A percentile compares a stretch with the other conserved stretches of the same genome.
phyloP scores from a whole-genome alignment of 2,888 invertebrate species.

The Dicranocentrus wangi region DNA sequence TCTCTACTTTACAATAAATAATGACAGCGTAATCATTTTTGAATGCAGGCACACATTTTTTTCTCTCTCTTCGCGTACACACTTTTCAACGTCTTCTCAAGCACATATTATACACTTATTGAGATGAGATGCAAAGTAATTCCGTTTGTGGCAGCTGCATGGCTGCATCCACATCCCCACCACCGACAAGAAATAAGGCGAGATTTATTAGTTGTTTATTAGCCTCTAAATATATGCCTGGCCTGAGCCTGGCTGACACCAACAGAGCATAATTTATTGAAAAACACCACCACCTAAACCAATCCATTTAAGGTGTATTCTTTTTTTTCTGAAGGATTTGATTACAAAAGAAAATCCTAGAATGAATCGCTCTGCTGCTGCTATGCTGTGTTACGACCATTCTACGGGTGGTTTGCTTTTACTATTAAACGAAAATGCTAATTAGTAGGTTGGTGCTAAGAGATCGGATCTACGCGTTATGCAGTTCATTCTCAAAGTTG shows the following conservation, averaged over 20 bases:
- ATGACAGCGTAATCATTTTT: too few species aligned
- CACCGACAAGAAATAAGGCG: neutral
- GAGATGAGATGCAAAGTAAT: too few species aligned
- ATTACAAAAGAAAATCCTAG: too few species aligned
- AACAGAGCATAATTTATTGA: neutral
- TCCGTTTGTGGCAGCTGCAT: too few species aligned
- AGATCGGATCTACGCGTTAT: neutral
- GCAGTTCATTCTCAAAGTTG: neutral
- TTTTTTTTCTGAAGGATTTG: neutral
- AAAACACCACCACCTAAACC: too few species aligned
- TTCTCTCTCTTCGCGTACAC: too few species aligned
- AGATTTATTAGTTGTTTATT: slow-evolving; percentile 39
- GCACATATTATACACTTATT: too few species aligned
- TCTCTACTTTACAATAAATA: neutral
- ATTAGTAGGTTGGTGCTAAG: slow-evolving; percentile 33
- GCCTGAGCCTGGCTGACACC: neutral
- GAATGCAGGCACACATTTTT: too few species aligned
- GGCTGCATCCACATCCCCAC: too few species aligned
- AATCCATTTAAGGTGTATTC: neutral
- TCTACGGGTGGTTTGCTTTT: slow-evolving; percentile 12
- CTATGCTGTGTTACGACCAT: too few species aligned
- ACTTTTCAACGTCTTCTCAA: too few species aligned
- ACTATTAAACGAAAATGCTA: neutral
- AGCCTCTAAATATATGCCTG: slow-evolving; percentile 8
- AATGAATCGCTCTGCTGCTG: too few species aligned